Percentiles rank a stretch among this genome's conserved stretches.
These are phyloP conservation scores for Eupithecia pulchellata DNA, from an alignment of 2,888 invertebrate species.

Conservation along the genomic window DNA sequence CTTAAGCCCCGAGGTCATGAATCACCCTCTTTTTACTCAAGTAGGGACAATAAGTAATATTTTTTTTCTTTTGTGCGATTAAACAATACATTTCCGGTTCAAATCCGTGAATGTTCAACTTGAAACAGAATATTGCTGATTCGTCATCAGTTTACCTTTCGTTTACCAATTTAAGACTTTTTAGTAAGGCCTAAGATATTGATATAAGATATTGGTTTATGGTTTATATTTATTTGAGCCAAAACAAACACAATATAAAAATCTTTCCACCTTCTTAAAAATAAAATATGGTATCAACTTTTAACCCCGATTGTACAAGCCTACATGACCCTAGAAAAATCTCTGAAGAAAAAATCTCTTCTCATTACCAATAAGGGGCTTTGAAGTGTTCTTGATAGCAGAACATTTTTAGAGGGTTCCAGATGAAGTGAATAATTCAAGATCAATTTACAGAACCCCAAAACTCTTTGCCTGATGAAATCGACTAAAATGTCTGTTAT, in stretches of 20 bases:
- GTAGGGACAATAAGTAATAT: no score
- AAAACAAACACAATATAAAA: background rate
- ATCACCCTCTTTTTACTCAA: no score
- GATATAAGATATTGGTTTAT: no score
- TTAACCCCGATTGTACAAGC: conserved; percentile 4
- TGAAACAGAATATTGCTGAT: no score
- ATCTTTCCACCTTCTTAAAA: background rate
- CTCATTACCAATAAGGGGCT: conserved; percentile 39
- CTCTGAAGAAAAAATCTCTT: conserved; percentile 30
- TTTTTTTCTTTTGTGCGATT: no score
- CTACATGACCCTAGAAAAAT: conserved; percentile 15
- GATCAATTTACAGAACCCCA: conserved; percentile 21
- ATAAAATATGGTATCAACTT: background rate
- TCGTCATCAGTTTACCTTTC: no score
- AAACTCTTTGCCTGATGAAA: conserved; percentile 16
- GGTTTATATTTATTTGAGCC: no score
- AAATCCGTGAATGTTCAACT: no score
- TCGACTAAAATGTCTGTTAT: conserved; percentile 1
- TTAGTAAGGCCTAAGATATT: no score
- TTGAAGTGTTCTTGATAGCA: conserved; percentile 38
- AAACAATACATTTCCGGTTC: no score
- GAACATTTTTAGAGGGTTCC: conserved; percentile 34
- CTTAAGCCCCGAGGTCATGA: no score
- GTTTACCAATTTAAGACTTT: no score
- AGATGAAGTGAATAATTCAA: conserved; percentile 31